Base-by-base conservation (phyloP, 2,888 invertebrate genomes). In the Schizaphis graminum region DNA sequence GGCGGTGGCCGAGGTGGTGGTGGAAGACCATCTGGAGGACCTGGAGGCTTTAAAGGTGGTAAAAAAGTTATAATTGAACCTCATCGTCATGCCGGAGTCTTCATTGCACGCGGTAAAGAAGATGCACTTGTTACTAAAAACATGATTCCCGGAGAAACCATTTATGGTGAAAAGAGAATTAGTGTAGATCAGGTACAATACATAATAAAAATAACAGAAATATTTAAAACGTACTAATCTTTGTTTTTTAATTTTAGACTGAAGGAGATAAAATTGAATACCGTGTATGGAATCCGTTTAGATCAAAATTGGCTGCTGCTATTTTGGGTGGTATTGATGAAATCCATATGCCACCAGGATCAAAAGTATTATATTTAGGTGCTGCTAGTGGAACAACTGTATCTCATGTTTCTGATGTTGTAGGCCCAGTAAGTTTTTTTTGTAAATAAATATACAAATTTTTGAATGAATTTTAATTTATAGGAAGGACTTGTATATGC, bases 361-460 rank as follows among this genome's bases (percentile, higher is more conserved):
- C 98, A 89, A 98, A 99, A 96, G 99, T 99, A 3, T 96, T 99
- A 56, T 99, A 99, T 95, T 97, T 99, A 8, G 99, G 99, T 57
- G 99, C 99, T 41, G 99, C 99, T 1, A 99, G 99, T 24, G 99
- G 99, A 16, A 99, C 99, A 0, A 99, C 99, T 0, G 99, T 99
- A 93, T 99, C 99, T 53, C 99, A 99, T 96, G 99, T 99, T 0
- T 98, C 99, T 0, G 99, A 99, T 96, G 97, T 99, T 95, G 99
- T 99, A 95, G 99, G 99, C 92, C 99, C 99, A 26, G 99, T 98
- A 96, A 97, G 97, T 96, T 91, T 35, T 47, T 77, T 16, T 44
- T 56, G 44, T 61, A 28, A 49, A 24, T 35, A 7, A 21, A 86
- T 44, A 49, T 28, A 49, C n/a, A 85, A 61, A 28, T 93, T 41